Conservation (phyloP, 2,888 invertebrate genomes). For the Cordilura impudica region DNA sequence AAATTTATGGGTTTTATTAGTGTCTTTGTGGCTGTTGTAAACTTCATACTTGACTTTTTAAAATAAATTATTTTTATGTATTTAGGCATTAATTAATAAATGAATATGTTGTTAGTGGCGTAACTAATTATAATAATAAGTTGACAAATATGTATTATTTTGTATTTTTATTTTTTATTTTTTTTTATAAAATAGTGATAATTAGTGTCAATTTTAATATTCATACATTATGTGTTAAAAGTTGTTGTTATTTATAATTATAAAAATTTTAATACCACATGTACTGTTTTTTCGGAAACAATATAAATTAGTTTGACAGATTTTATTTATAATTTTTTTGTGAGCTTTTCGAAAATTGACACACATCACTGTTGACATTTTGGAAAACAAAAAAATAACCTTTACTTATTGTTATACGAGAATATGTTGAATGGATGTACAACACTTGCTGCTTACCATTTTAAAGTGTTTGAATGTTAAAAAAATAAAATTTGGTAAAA, state of each 20-base stretch:
- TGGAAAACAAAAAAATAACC: constrained; percentile 11
- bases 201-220: neutral
- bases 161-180: neutral
- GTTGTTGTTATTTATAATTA: neutral
- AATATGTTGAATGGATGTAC: neutral
- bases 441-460: no score
- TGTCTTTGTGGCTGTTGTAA: neutral
- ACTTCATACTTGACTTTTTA: neutral
- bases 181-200: neutral
- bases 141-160: constrained; percentile 1
- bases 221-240: neutral
- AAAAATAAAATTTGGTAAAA: no score
- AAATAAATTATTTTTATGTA: neutral
- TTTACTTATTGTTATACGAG: constrained; percentile 17
- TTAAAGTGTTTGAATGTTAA: no score
- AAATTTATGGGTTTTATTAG: neutral
- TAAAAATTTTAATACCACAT: neutral
- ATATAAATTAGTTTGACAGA: constrained; percentile 20
- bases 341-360: constrained; percentile 11
- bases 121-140: constrained; percentile 1
- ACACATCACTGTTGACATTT: constrained; percentile 42
- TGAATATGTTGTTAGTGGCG: neutral
- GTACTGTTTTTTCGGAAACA: neutral
- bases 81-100: neutral
- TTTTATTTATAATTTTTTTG: constrained; percentile 11